Evolutionary conservation across 2,113 vertebrate genomes (phyloP), one percentile per base, ranked within the genome.

Genomic region (Arizona elegans): DNA sequence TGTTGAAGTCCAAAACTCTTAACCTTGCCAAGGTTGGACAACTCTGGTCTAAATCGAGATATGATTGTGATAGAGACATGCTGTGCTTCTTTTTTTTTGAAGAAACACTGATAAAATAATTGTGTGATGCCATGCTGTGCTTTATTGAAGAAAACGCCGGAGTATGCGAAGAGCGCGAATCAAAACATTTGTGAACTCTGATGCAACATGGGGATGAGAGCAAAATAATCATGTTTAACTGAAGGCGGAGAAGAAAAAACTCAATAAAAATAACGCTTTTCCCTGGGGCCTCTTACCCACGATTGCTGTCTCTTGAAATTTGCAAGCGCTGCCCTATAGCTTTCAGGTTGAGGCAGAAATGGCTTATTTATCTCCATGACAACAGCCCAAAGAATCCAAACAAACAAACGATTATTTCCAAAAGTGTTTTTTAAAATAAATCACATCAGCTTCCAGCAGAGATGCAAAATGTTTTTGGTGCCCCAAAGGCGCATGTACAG

Each of bases 311-410:
- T 23, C 11, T 92, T 29, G 59, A 65, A 87, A 88, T 38, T 17
- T 88, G 29, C n/a, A 70, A 23, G 58, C 29, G n/a, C 5, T 33
- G 17, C 53, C 17, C 4, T 50, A 19, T 26, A 55, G 12, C 7
- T 75, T 54, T 50, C 58, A 52, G 38, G 55, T 38, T 43, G 87
- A 50, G 13, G 24, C n/a, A 23, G 15, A 85, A 53, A 56, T 33
- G 24, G n/a, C 24, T 38, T 47, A 86, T 86, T 90, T 86, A 85
- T 90, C 55, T 90, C 92, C 55, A 86, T 86, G 75, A 90, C 92
- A 38, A 90, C 88, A 23, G 15, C 24, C 29, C 17, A 13, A 59
- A 29, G 92, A 38, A 21, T 47, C 92, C 75, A 92, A 81, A 85
- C 6, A 33, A 38, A 90, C 26, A 92, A 92, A 81, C 65, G 19